These are phyloP conservation scores for Austrolebias charrua DNA, from an alignment of 2,797 vertebrate species.

Conservation along the genomic window DNA sequence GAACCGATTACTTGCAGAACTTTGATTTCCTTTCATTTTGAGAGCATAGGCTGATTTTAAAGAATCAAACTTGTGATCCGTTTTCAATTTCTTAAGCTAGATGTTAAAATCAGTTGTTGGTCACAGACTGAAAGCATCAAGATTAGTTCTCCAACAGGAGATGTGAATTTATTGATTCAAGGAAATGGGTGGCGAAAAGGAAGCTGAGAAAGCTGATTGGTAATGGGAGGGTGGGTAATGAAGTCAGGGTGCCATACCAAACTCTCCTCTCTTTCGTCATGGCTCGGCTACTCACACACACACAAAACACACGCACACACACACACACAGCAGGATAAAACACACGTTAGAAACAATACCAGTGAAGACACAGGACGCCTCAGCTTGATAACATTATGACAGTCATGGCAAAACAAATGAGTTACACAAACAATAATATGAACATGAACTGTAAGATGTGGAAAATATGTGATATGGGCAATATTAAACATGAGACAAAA, in stretches of 20 bases:
- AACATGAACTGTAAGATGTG: conserved; percentile 27
- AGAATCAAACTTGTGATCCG: background rate
- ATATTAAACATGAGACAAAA: background rate
- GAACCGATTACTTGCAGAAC: no score
- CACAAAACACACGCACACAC: conserved; percentile 33
- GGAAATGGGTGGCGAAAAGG: conserved; percentile 24
- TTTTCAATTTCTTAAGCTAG: no score
- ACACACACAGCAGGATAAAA: conserved; percentile 79
- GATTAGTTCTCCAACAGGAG: conserved; percentile 39
- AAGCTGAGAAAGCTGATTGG: conserved; percentile 51
- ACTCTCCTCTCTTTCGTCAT: conserved; percentile 85
- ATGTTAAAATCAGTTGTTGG: conserved; percentile 54
- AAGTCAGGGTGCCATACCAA: conserved; percentile 85
- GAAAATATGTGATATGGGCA: conserved; percentile 9
- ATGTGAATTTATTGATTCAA: conserved; percentile 34
- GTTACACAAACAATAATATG: conserved; percentile 28
- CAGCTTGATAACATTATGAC: conserved; percentile 32
- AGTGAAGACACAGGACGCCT: conserved; percentile 29
- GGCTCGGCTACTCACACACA: conserved; percentile 83
- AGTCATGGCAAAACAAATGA: conserved; percentile 30
- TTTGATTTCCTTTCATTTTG: no score
- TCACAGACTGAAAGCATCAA: conserved; percentile 55
- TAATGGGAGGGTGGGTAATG: conserved; percentile 28
- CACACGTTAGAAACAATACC: conserved; percentile 66
- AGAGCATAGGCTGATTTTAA: no score